Conservation (phyloP, 1,140 invertebrate genomes). For the Galleria mellonella region DNA sequence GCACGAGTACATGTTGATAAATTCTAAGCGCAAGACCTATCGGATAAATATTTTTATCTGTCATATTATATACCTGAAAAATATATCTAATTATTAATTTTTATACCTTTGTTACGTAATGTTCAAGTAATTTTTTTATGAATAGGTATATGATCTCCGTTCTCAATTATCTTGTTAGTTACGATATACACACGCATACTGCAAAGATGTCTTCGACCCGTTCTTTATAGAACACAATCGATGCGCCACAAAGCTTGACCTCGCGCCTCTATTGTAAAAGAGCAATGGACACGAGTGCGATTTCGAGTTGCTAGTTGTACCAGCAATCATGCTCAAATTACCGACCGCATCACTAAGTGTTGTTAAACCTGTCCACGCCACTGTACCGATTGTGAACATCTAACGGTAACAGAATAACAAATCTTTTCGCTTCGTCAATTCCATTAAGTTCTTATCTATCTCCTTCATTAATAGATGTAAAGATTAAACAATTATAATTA, state of each 20-base stretch:
- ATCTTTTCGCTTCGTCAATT: not conserved
- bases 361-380: constrained; percentile 24
- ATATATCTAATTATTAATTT: too few relatives aligned
- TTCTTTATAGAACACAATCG: constrained; percentile 47
- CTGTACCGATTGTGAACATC: constrained; percentile 19
- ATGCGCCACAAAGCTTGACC: constrained; percentile 33
- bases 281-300: constrained; percentile 22
- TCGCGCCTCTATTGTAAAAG: constrained; percentile 34
- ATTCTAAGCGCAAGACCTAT: too few relatives aligned
- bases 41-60: too few relatives aligned
- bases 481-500: not conserved
- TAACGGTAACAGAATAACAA: constrained; percentile 19
- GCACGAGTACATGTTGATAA: too few relatives aligned
- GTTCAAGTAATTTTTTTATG: too few relatives aligned
- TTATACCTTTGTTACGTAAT: too few relatives aligned
- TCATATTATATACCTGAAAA: too few relatives aligned
- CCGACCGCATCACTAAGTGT: constrained; percentile 17
- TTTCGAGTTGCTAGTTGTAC: constrained; percentile 1
- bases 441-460: too few relatives aligned
- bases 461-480: not conserved
- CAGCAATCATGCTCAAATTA: constrained; percentile 29
- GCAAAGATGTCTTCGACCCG: constrained; percentile 42
- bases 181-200: constrained; percentile 12
- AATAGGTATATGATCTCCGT: too few relatives aligned
- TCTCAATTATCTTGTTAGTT: constrained; percentile 8